Conservation (phyloP, 2,888 invertebrate genomes). For the Lasioglossum marginatum region DNA sequence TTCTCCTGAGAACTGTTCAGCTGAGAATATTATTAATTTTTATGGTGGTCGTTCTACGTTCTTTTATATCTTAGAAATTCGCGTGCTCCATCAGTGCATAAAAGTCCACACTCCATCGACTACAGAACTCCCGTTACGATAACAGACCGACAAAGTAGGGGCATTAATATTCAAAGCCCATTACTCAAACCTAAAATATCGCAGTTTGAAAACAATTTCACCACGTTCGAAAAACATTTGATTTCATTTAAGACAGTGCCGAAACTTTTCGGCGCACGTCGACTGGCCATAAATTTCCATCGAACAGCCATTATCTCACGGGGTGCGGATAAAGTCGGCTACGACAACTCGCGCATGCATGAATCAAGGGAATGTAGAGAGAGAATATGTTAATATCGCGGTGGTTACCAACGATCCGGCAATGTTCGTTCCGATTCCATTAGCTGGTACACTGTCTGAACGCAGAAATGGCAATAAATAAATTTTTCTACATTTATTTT, state of each 20-base stretch:
- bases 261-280: conserved; percentile 9
- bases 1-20: neutral
- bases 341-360: neutral
- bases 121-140: neutral
- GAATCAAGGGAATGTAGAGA: neutral
- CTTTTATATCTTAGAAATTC: neutral
- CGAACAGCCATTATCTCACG: conserved; percentile 1
- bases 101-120: neutral
- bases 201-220: neutral
- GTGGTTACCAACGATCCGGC: conserved; percentile 33
- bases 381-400: conserved; percentile 21
- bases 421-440: conserved; percentile 41
- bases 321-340: neutral
- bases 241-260: conserved; percentile 10
- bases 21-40: neutral
- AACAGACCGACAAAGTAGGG: conserved; percentile 1
- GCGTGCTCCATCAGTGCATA: neutral
- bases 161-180: conserved; percentile 1
- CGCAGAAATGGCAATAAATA: neutral
- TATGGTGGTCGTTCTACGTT: neutral
- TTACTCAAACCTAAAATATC: conserved; percentile 3
- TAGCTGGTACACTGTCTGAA: conserved; percentile 18
- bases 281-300: neutral
- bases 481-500: too few species aligned
- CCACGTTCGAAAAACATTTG: neutral